Evolutionary conservation across 2,888 invertebrate species (phyloP), one percentile per base, ranked within the genome.

Genomic region (Acleris laterana): DNA sequence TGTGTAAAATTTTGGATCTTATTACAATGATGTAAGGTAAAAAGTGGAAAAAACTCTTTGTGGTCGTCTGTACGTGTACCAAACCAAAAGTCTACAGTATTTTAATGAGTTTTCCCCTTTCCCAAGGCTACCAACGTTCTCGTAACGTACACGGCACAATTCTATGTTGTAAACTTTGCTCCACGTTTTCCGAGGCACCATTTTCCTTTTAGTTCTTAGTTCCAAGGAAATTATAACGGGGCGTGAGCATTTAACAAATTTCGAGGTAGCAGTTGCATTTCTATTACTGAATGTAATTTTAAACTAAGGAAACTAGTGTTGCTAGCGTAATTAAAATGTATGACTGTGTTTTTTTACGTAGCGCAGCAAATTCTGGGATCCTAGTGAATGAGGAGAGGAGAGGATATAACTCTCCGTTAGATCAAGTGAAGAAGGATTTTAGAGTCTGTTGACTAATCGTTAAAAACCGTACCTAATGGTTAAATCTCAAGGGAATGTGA

Each of bases 171-270:
- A 46, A 46, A 46, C n/a, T 46, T 46, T 7, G 46, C 46, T 16
- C 46, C 46, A 5, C 46, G 17, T 7, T 38, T 38, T 38, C n/a
- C 6, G 46, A 6, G 46, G 46, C 17, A 17, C 46, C 13, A 17
- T 46, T 46, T 46, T 46, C n/a, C 46, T n/a, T 42, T 38, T 16
- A 55, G 42, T 55, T 55, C 7, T 42, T 38, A 55, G 55, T 52
- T 52, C 28, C 13, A 17, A 20, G 55, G 42, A 42, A 55, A 42
- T 55, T 55, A 42, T 22, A 6, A 55, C 9, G 1, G 55, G 13
- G 38, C 55, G 55, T 42, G 42, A 55, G 42, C 7, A 42, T 38
- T 55, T 55, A 6, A 20, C 55, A 20, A 42, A 55, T 22, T 55
- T 20, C 20, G n/a, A 20, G 3, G 32, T 19, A 11, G 5, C 13